A percentile compares a stretch with the other conserved stretches of the same genome.
phyloP scores from a whole-genome alignment of 1,140 invertebrate species.

The Bactericera cockerelli region DNA sequence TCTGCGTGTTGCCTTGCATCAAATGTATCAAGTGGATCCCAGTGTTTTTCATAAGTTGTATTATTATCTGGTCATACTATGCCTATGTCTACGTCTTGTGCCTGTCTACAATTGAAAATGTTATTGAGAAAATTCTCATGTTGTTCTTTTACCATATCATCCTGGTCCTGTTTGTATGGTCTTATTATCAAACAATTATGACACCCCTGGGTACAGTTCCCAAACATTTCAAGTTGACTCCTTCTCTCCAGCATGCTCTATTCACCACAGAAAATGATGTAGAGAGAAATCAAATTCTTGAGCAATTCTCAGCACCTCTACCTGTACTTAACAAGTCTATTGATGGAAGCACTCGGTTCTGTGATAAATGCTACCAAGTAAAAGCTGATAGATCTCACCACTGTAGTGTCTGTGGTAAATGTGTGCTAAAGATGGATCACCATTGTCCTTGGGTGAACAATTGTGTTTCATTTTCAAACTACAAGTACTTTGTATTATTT shows the following conservation, averaged over 20 bases:
- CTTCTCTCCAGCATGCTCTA: neutral
- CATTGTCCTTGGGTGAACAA: conserved; percentile 99
- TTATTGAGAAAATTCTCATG: conserved; percentile 46
- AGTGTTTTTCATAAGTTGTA: conserved; percentile 76
- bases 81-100: conserved; percentile 91
- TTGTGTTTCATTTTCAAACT: conserved; percentile 94
- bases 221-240: conserved; percentile 38
- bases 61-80: conserved; percentile 93
- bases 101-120: conserved; percentile 40
- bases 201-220: conserved; percentile 67
- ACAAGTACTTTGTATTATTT: conserved; percentile 97
- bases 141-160: conserved; percentile 77
- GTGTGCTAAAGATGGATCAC: conserved; percentile 96
- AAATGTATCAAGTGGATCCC: conserved; percentile 77
- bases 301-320: conserved; percentile 64
- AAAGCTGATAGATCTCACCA: conserved; percentile 95
- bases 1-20: conserved; percentile 34
- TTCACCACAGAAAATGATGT: conserved; percentile 47
- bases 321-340: conserved; percentile 57
- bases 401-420: conserved; percentile 83
- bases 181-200: conserved; percentile 88
- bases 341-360: conserved; percentile 68
- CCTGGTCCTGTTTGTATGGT: conserved; percentile 77
- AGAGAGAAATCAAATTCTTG: conserved; percentile 56
- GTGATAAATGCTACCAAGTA: conserved; percentile 82